A percentile compares a stretch with the other conserved stretches of the same genome.
Conservation (phyloP, 2,888 invertebrate genomes). For the Gonocerus acuteangulatus region DNA sequence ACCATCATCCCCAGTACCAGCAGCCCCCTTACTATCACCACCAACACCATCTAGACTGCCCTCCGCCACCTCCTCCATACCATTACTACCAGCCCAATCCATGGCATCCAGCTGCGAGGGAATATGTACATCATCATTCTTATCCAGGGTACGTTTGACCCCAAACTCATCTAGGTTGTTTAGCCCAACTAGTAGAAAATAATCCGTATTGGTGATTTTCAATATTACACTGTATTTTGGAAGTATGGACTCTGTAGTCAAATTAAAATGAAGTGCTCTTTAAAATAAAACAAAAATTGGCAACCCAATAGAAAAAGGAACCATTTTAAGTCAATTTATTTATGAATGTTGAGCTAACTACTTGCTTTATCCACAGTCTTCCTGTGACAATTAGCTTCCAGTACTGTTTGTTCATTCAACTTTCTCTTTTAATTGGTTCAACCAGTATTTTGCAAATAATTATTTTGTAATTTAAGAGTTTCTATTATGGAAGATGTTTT, state of each 20-base stretch:
- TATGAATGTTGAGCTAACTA: too few relatives aligned
- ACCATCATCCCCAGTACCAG: constrained; percentile 31
- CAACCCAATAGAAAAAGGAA: too few relatives aligned
- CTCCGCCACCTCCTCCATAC: constrained; percentile 31
- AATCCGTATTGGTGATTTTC: constrained; percentile 34
- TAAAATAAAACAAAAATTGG: background rate
- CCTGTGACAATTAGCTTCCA: too few relatives aligned
- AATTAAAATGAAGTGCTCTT: constrained; percentile 18
- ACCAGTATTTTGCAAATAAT: too few relatives aligned
- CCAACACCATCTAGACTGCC: constrained; percentile 33
- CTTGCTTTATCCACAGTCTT: too few relatives aligned
- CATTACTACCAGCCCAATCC: constrained; percentile 33
- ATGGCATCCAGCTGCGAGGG: constrained; percentile 31
- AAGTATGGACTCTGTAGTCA: constrained; percentile 2
- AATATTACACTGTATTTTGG: constrained; percentile 3
- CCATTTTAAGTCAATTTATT: too few relatives aligned
- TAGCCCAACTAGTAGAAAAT: constrained; percentile 35
- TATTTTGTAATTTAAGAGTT: too few relatives aligned
- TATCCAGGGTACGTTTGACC: constrained; percentile 35
- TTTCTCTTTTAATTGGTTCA: too few relatives aligned
- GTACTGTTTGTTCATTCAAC: too few relatives aligned
- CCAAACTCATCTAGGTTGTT: constrained; percentile 35
- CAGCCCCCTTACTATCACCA: constrained; percentile 32
- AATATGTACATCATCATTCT: constrained; percentile 31
- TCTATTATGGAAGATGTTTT: too few relatives aligned